phyloP scores from a whole-genome alignment of 1,140 invertebrate species.

The Danaus plexippus region DNA sequence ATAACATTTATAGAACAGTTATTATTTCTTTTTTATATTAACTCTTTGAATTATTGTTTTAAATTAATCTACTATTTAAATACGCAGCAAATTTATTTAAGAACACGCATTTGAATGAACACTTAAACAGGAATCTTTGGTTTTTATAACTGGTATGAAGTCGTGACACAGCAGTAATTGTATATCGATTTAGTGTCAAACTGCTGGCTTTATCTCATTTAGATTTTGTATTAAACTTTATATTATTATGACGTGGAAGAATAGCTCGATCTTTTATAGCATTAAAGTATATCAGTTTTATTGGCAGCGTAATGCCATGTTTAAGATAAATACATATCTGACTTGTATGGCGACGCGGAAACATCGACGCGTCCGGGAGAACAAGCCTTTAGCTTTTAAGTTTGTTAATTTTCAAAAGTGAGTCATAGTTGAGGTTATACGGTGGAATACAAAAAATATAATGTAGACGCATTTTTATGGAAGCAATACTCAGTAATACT shows the following conservation, averaged over 20 bases:
- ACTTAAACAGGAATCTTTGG: constrained; percentile 28
- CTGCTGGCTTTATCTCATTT: constrained; percentile 18
- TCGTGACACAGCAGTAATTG: constrained; percentile 26
- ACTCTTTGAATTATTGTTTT: no score
- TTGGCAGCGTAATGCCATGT: constrained; percentile 7
- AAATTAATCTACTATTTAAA: not conserved
- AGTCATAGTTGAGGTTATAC: no score
- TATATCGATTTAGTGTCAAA: constrained; percentile 17
- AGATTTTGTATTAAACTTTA: constrained; percentile 19
- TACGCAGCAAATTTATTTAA: constrained; percentile 11
- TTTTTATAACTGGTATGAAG: constrained; percentile 28
- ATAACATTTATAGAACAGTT: no score
- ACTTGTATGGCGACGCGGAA: constrained; percentile 16
- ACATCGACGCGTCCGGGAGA: constrained; percentile 8
- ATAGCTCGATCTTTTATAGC: constrained; percentile 6
- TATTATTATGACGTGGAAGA: not conserved
- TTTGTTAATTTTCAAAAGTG: constrained; percentile 5
- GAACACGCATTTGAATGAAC: constrained; percentile 22
- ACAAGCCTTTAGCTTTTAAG: constrained; percentile 13
- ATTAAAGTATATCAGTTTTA: constrained; percentile 14
- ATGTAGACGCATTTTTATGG: constrained; percentile 1
- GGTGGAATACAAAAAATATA: no score
- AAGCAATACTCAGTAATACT: constrained; percentile 9
- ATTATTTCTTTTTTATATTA: no score
- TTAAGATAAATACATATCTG: constrained; percentile 8